These are phyloP conservation scores for Phrynocephalus guinanensis DNA, from an alignment of 2,797 vertebrate genomes.

Conservation along the genomic window DNA sequence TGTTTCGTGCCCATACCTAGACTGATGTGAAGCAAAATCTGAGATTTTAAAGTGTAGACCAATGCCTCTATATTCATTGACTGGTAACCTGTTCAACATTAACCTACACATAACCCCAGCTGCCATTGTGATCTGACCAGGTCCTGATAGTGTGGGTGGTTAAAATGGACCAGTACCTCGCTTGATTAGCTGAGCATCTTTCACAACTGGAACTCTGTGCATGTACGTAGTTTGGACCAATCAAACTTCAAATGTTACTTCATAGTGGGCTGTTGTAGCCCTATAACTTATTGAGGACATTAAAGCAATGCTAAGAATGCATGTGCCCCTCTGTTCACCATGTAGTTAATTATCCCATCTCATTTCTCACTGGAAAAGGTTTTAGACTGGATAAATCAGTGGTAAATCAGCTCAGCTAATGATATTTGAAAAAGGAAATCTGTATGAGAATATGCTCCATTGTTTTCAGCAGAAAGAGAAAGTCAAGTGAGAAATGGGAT, in stretches of 20 bases:
- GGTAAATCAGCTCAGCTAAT: constrained; percentile 40
- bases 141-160: too few species aligned
- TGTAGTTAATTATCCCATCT: constrained; percentile 33
- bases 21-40: too few species aligned
- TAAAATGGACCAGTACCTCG: too few species aligned
- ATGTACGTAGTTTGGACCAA: too few species aligned
- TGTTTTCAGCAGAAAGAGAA: constrained; percentile 35
- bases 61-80: too few species aligned
- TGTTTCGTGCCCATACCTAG: too few species aligned
- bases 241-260: not conserved
- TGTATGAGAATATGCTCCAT: constrained; percentile 30
- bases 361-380: constrained; percentile 47
- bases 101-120: too few species aligned
- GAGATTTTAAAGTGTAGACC: too few species aligned
- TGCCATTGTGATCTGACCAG: too few species aligned
- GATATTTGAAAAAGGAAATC: constrained; percentile 48
- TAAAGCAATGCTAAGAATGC: not conserved
- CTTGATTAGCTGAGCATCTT: too few species aligned
- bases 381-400: constrained; percentile 38
- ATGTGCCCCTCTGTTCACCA: constrained; percentile 7
- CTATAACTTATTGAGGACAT: not conserved
- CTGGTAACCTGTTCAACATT: too few species aligned
- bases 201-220: too few species aligned
- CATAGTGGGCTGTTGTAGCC: not conserved
- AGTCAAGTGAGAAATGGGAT: constrained; percentile 39